These are phyloP conservation scores for Gallirallus australis DNA, from an alignment of 2,797 vertebrate species.

Conservation along the genomic window DNA sequence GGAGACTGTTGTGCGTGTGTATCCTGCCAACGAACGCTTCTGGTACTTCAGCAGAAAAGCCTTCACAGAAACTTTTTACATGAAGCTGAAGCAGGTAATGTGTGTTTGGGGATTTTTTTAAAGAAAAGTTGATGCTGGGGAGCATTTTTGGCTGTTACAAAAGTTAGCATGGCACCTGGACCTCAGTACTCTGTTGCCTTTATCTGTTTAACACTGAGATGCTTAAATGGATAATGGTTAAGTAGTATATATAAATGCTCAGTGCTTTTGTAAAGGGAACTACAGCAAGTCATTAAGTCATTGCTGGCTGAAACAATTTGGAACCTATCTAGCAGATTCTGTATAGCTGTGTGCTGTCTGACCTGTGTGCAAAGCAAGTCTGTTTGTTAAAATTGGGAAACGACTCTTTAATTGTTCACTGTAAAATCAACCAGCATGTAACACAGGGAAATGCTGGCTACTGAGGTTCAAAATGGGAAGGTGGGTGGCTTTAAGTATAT, in stretches of 20 bases:
- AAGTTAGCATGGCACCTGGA: neutral
- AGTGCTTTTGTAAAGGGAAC: neutral
- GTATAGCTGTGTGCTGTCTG: neutral
- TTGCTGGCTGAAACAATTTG: neutral
- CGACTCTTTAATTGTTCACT: neutral
- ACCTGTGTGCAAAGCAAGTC: neutral
- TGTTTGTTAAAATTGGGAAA: neutral
- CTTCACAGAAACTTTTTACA: constrained; percentile 94
- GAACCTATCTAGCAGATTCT: neutral
- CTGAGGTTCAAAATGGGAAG: neutral
- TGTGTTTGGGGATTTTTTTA: neutral
- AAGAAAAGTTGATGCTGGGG: neutral
- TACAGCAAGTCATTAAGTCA: neutral
- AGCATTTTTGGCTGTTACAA: neutral
- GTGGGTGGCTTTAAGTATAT: neutral
- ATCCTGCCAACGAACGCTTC: constrained; percentile 95
- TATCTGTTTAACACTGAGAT: neutral
- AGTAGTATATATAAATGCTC: neutral
- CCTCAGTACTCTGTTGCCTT: neutral
- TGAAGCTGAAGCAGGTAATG: constrained; percentile 89
- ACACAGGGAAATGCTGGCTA: neutral
- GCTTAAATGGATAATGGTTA: neutral
- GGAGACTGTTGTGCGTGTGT: constrained; percentile 92
- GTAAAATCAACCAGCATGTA: neutral
- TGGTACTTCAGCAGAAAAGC: constrained; percentile 99